A percentile compares a stretch with the other conserved stretches of the same genome.
Conservation (phyloP, 2,113 vertebrate species). For the Balaeniceps rex region DNA sequence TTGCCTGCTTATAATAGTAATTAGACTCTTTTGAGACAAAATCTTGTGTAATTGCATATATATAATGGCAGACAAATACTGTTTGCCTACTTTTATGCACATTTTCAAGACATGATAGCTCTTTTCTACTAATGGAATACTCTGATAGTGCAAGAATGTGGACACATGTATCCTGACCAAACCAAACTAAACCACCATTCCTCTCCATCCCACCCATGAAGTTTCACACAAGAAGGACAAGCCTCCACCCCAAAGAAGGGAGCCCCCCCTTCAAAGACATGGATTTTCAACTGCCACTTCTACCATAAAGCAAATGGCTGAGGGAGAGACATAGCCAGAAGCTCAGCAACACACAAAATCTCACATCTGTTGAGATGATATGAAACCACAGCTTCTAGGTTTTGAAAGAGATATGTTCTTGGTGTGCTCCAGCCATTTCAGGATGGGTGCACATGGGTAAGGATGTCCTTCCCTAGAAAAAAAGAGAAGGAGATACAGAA, state of each 20-base stretch:
- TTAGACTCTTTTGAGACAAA: background rate
- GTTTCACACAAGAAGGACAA: background rate
- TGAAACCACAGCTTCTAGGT: background rate
- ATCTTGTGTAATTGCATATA: background rate
- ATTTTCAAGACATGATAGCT: background rate
- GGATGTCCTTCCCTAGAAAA: background rate
- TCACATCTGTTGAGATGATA: background rate
- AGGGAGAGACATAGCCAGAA: background rate
- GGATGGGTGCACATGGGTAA: background rate
- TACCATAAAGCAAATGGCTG: background rate
- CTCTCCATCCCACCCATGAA: background rate
- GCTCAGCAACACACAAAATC: background rate
- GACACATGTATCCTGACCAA: background rate
- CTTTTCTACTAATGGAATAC: background rate
- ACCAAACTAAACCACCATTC: background rate
- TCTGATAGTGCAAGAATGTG: background rate
- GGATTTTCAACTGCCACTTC: background rate
- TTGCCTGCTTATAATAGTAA: background rate
- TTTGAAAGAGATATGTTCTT: background rate
- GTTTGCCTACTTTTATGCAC: background rate
- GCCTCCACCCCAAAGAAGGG: background rate
- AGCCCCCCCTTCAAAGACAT: rapidly evolving
- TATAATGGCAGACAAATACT: background rate
- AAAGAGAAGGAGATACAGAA: background rate
- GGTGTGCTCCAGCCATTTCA: background rate